Evolutionary conservation across 2,113 vertebrate species (phyloP).

Genomic region (Heterocephalus glaber): DNA sequence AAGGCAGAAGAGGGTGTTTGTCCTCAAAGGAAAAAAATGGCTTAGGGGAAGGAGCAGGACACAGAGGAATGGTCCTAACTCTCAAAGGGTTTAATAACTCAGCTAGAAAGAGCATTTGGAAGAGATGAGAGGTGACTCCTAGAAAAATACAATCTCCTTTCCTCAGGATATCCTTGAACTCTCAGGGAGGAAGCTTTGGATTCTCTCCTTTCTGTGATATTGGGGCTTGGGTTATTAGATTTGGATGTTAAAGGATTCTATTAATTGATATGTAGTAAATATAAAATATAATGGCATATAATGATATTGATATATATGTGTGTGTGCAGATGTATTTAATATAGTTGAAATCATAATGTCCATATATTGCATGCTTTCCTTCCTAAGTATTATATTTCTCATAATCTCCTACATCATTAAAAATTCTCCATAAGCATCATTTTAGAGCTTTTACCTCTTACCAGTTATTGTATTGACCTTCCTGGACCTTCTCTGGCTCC

Average conservation of each 20-base stretch:
- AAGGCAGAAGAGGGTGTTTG: background rate
- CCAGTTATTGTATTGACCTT: background rate
- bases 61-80: background rate
- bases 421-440: conserved; percentile 30
- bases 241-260: background rate
- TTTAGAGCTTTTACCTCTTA: background rate
- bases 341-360: background rate
- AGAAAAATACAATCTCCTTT: background rate
- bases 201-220: background rate
- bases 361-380: background rate
- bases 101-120: background rate
- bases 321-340: background rate
- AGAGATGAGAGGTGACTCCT: background rate
- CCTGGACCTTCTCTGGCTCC: background rate
- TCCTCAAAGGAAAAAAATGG: background rate
- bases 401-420: conserved; percentile 6
- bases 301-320: background rate
- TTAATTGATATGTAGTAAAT: background rate
- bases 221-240: background rate
- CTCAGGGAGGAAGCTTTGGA: background rate
- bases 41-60: background rate
- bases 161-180: background rate
- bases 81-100: background rate
- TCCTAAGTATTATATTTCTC: background rate
- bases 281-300: background rate